These are phyloP conservation scores for Perognathus longimembris DNA, from an alignment of 2,113 vertebrate species.

Conservation along the genomic window DNA sequence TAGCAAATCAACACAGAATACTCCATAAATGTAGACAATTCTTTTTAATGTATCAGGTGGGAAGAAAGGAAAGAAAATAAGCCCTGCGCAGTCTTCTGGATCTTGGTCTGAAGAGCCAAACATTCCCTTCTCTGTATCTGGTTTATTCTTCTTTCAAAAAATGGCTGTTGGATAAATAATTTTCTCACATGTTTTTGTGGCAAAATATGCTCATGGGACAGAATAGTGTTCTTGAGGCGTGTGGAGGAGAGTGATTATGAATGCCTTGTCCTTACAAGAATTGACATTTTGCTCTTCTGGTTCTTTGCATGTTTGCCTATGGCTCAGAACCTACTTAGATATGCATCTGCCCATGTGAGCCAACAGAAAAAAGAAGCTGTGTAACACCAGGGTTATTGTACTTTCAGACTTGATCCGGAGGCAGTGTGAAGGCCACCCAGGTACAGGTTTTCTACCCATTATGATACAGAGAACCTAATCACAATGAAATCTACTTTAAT, in stretches of 20 bases:
- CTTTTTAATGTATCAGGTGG: too few relatives aligned
- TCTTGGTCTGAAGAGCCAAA: too few relatives aligned
- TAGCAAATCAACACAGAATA: not conserved
- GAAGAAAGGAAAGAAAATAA: too few relatives aligned
- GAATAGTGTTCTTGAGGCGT: not conserved
- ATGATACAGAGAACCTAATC: not conserved
- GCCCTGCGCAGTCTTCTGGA: too few relatives aligned
- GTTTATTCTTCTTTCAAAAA: not conserved
- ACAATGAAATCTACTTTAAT: too few relatives aligned
- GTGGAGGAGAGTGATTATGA: not conserved
- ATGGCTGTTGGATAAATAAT: not conserved
- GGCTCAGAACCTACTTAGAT: not conserved
- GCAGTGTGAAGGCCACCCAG: not conserved
- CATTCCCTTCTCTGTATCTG: accelerated
- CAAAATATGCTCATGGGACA: not conserved
- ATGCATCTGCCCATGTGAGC: not conserved
- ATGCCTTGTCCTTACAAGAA: not conserved
- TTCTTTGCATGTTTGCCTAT: not conserved
- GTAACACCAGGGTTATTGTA: not conserved
- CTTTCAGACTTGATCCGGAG: not conserved
- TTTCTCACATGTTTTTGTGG: not conserved
- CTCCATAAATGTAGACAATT: not conserved
- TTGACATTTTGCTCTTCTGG: not conserved
- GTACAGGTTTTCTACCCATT: not conserved
- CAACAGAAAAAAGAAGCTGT: not conserved